Percentiles rank a stretch among this genome's conserved stretches.
Evolutionary conservation across 2,797 vertebrate species (phyloP).

Genomic region (Gymnopithys bicolor): DNA sequence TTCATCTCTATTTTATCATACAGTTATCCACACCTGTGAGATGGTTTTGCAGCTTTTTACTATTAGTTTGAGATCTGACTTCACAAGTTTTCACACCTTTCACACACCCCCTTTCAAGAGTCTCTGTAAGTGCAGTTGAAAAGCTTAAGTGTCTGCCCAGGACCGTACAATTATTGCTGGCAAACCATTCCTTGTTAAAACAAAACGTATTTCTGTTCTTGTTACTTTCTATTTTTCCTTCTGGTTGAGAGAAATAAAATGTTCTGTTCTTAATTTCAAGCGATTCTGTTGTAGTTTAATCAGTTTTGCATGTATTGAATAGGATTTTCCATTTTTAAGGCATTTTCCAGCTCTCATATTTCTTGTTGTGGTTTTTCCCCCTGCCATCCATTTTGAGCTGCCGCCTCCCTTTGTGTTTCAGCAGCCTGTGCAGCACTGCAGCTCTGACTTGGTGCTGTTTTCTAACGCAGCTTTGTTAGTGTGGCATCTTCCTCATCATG

Average conservation of each 20-base stretch:
- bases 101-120: neutral
- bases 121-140: neutral
- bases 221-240: neutral
- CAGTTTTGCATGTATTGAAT: neutral
- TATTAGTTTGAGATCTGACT: neutral
- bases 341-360: neutral
- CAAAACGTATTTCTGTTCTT: neutral
- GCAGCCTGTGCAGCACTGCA: slow-evolving; percentile 30
- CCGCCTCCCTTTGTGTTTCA: slow-evolving; percentile 50
- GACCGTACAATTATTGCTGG: neutral
- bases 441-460: slow-evolving; percentile 20
- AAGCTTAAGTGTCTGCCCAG: neutral
- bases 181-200: neutral
- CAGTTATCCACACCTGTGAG: neutral
- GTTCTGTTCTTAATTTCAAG: neutral
- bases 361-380: neutral
- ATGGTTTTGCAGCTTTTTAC: neutral
- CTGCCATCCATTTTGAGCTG: slow-evolving; percentile 63
- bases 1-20: neutral
- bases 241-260: neutral
- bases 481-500: neutral
- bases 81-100: neutral
- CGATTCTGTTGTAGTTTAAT: neutral
- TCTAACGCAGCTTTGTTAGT: slow-evolving; percentile 8
- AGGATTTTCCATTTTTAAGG: slow-evolving; percentile 15